phyloP scores from a whole-genome alignment of 23 tunicate species.

The Ascidia mentula region DNA sequence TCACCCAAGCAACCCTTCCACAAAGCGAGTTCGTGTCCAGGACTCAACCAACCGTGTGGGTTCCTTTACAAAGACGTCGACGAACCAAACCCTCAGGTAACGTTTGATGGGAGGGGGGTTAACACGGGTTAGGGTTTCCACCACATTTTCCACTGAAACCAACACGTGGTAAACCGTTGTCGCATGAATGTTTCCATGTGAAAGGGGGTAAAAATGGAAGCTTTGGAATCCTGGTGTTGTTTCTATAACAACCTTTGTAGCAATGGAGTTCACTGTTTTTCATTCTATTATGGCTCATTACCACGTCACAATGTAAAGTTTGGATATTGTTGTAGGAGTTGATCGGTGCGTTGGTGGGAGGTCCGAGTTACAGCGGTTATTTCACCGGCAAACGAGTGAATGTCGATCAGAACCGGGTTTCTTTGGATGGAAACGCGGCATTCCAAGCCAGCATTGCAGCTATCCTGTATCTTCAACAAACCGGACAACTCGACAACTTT shows the following conservation, averaged over 20 bases:
- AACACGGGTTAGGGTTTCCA: too few species aligned
- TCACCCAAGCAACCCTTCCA: slow-evolving; percentile 82
- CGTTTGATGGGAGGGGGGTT: neutral
- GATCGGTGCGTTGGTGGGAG: slow-evolving; percentile 86
- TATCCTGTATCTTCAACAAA: slow-evolving; percentile 42
- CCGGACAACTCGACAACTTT: slow-evolving; percentile 27
- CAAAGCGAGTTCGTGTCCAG: slow-evolving; percentile 89
- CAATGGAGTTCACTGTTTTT: too few species aligned
- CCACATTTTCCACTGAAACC: too few species aligned
- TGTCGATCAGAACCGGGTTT: slow-evolving; percentile 52
- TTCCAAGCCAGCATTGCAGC: slow-evolving; percentile 73
- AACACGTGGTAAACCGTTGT: too few species aligned
- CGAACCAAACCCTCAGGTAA: slow-evolving; percentile 74
- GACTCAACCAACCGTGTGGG: slow-evolving; percentile 50
- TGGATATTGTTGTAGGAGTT: slow-evolving; percentile 53
- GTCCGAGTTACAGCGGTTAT: slow-evolving; percentile 47
- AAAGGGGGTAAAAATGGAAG: too few species aligned
- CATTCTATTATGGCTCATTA: too few species aligned
- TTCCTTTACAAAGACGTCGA: slow-evolving; percentile 24
- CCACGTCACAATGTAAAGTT: too few species aligned
- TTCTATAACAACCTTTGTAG: too few species aligned
- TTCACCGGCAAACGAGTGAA: slow-evolving; percentile 44
- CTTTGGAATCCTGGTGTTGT: too few species aligned
- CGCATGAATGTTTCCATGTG: too few species aligned
- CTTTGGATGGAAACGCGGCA: slow-evolving; percentile 86